phyloP scores from a whole-genome alignment of 2,797 vertebrate species.

The Channa striata region DNA sequence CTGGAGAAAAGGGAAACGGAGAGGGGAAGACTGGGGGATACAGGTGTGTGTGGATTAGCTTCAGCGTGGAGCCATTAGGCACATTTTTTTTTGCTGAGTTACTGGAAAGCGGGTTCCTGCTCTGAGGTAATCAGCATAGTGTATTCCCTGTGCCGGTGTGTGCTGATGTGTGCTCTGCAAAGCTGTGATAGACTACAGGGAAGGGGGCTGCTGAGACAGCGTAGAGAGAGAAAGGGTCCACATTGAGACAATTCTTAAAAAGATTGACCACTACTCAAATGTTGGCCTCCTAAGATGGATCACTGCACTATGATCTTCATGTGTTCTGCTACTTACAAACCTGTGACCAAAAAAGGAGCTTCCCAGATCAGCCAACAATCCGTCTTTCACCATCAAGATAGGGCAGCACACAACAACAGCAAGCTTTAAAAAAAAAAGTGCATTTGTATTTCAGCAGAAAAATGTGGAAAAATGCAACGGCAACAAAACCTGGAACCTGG shows the following conservation, averaged over 20 bases:
- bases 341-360: background rate
- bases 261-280: background rate
- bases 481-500: conserved; percentile 76
- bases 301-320: background rate
- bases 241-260: too few relatives aligned
- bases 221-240: conserved; percentile 1
- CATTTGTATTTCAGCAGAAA: conserved; percentile 35
- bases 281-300: background rate
- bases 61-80: conserved; percentile 45
- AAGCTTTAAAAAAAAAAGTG: conserved; percentile 42
- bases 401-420: conserved; percentile 19
- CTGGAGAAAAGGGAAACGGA: conserved; percentile 18
- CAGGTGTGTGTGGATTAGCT: conserved; percentile 67
- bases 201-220: conserved; percentile 60
- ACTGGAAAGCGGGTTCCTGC: conserved; percentile 67
- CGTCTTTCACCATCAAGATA: conserved; percentile 6
- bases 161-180: conserved; percentile 60
- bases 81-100: conserved; percentile 77
- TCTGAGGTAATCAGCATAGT: conserved; percentile 58
- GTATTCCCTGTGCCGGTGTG: conserved; percentile 56
- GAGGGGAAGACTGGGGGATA: conserved; percentile 15
- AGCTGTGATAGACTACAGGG: conserved; percentile 39
- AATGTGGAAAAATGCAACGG: conserved; percentile 28
- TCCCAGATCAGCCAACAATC: background rate
- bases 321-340: background rate